These are phyloP conservation scores for Sus cebifrons DNA, from an alignment of 2,797 vertebrate species.

Conservation along the genomic window DNA sequence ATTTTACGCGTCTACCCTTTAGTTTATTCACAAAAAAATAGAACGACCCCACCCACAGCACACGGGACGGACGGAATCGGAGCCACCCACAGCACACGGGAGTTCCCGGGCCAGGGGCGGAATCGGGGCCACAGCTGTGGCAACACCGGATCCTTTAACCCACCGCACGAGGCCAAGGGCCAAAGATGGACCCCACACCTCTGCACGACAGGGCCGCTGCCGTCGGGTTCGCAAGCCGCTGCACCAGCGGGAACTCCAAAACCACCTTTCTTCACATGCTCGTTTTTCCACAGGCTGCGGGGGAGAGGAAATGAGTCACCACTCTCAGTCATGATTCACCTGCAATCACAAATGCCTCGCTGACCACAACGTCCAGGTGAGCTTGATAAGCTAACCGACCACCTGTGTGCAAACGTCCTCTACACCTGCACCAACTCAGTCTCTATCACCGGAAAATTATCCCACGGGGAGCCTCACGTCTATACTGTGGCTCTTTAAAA, in stretches of 20 bases:
- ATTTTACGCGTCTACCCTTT: neutral
- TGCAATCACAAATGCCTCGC: conserved; percentile 1
- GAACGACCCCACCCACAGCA: neutral
- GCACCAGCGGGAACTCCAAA: neutral
- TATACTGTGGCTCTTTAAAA: neutral
- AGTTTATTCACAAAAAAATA: conserved; percentile 57
- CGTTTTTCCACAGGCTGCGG: neutral
- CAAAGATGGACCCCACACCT: too few species aligned
- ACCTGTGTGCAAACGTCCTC: neutral
- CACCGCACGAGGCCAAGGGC: too few species aligned
- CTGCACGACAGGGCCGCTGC: too few species aligned
- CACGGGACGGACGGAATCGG: too few species aligned
- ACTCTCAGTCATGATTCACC: neutral
- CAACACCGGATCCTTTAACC: too few species aligned
- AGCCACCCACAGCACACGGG: too few species aligned
- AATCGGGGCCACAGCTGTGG: too few species aligned
- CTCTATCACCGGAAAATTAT: neutral
- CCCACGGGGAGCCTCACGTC: neutral
- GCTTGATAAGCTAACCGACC: neutral
- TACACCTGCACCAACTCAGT: neutral
- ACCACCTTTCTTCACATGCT: neutral
- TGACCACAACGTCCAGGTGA: neutral
- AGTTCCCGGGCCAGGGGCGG: too few species aligned
- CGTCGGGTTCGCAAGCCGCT: too few species aligned
- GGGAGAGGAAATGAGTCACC: conserved; percentile 1